phyloP scores from a whole-genome alignment of 2,113 vertebrate species.

The Macroglossus sobrinus region DNA sequence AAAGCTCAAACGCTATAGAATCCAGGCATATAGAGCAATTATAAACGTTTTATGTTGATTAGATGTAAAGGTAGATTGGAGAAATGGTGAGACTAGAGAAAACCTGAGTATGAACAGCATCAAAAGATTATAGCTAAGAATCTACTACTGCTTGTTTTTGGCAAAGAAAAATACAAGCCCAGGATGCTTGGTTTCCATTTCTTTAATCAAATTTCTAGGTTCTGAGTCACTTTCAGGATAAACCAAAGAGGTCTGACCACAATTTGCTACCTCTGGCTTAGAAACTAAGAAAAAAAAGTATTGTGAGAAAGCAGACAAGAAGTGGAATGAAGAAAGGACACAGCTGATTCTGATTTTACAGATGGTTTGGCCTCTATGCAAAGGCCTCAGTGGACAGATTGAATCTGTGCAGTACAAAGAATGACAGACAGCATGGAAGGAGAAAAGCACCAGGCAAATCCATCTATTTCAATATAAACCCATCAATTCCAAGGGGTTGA shows the following conservation, averaged over 20 bases:
- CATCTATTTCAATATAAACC: conserved; percentile 44
- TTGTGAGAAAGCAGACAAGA: neutral
- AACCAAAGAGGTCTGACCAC: neutral
- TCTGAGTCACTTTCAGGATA: neutral
- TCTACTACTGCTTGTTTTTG: neutral
- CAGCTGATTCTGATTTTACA: neutral
- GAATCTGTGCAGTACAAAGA: neutral
- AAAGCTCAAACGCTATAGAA: neutral
- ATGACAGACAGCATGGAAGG: conserved; percentile 6
- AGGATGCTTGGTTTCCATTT: neutral
- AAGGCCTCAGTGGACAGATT: neutral
- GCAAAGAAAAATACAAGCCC: neutral
- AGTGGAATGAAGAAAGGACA: neutral
- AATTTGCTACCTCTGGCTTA: neutral
- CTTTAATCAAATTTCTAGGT: neutral
- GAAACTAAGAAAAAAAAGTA: neutral
- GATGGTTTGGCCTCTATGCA: neutral
- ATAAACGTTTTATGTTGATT: neutral
- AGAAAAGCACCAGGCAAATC: conserved; percentile 16
- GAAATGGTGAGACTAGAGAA: neutral
- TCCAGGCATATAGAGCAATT: neutral
- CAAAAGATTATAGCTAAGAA: neutral
- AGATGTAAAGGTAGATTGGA: neutral
- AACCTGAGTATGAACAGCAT: neutral
- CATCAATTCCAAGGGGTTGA: conserved; percentile 41